Evolutionary conservation across 2,888 invertebrate genomes (phyloP), one percentile per base, ranked within the genome.

Genomic region (Hypomecis atomaria): DNA sequence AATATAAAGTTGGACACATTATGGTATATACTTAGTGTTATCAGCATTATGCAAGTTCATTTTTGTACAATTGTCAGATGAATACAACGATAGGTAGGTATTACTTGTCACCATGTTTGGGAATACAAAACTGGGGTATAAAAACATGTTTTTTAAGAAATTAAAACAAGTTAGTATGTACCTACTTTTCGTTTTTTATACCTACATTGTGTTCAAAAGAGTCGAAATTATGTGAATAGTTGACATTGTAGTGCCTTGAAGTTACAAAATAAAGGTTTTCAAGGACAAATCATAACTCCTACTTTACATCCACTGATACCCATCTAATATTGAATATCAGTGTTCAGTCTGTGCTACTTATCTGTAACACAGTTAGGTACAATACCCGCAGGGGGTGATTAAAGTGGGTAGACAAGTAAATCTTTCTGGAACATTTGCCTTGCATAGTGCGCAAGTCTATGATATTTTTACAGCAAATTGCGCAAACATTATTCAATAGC

Each of bases 401-500:
- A 53, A 65, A 57, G 69, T 58, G 66, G 71, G 71, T 71, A 69
- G 69, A 49, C 11, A 45, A 38, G 36, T 34, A 47, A 60, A 62
- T 65, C 55, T 55, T 62, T 67, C 64, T 64, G 47, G 58, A 67
- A 65, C 57, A 42, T 38, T 58, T 44, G 43, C 38, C 9, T 59
- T 10, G 13, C 42, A 37, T 23, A 57, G 37, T 59, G 56, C 52
- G n/a, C 9, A 38, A 55, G 34, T 59, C 60, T 56, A 55, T 47
- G 50, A 49, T 69, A 66, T 72, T 78, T 69, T 80, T 71, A 72
- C 74, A 60, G 55, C 59, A 68, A 73, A 78, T 81, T 82, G 71
- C 76, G 81, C 78, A 80, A 77, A 76, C 75, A 73, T 69, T 69
- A 67, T 69, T 68, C 71, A 73, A 78, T 74, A 73, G 72, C 70